A percentile compares a stretch with the other conserved stretches of the same genome.
Conservation (phyloP, 2,888 invertebrate genomes). For the Crepidodera aurea region DNA sequence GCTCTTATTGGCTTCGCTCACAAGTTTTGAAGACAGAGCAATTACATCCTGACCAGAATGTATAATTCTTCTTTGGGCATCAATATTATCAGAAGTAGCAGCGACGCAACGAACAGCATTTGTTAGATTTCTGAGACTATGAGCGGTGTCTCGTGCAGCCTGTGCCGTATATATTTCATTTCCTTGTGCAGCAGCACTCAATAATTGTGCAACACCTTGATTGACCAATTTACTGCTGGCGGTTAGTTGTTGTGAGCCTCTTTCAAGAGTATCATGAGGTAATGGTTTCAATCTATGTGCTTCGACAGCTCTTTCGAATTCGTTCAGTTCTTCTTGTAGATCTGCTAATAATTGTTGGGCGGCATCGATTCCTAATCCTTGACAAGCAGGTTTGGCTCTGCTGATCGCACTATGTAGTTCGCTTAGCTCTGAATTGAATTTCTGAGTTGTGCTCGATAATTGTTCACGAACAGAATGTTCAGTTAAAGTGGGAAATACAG, state of each 20-base stretch:
- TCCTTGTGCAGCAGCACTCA: conserved; percentile 84
- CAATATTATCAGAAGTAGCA: conserved; percentile 71
- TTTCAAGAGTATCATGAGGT: conserved; percentile 73
- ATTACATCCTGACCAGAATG: conserved; percentile 74
- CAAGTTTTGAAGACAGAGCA: conserved; percentile 42
- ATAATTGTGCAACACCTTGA: conserved; percentile 82
- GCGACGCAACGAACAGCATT: conserved; percentile 75
- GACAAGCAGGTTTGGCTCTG: conserved; percentile 67
- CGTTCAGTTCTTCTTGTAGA: conserved; percentile 82
- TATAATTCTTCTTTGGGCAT: conserved; percentile 67
- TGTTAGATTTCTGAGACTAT: conserved; percentile 76
- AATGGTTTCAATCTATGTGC: conserved; percentile 78
- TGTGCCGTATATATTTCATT: conserved; percentile 83
- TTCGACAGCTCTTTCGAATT: conserved; percentile 79
- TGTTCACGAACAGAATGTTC: conserved; percentile 81
- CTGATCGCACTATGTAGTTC: conserved; percentile 58
- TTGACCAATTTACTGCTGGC: conserved; percentile 79
- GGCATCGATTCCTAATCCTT: conserved; percentile 84
- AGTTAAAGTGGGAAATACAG: conserved; percentile 82
- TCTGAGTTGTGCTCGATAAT: conserved; percentile 75
- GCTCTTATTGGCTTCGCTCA: conserved; percentile 76
- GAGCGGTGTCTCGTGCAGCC: conserved; percentile 83
- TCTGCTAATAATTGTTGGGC: conserved; percentile 84
- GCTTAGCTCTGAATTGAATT: conserved; percentile 66
- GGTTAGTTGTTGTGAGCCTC: conserved; percentile 67